A percentile compares a stretch with the other conserved stretches of the same genome.
These are phyloP conservation scores for Grantiella picta DNA, from an alignment of 2,113 vertebrate genomes.

Conservation along the genomic window DNA sequence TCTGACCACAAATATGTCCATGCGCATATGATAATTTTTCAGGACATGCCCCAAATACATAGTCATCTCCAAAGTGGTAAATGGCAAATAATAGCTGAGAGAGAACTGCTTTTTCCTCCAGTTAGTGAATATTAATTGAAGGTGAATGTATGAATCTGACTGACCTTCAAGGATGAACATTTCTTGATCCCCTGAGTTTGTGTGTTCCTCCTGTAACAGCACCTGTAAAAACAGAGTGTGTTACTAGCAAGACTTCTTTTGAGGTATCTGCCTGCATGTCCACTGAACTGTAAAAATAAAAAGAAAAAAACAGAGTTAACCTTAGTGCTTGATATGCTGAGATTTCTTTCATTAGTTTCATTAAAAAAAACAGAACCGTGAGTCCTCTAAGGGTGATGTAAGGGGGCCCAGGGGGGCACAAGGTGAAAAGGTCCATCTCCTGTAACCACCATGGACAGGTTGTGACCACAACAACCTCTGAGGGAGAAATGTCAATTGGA, in stretches of 20 bases:
- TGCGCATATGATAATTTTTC: not conserved
- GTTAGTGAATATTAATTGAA: not conserved
- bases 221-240: not conserved
- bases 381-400: not conserved
- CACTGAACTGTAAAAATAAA: not conserved
- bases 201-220: rapidly evolving
- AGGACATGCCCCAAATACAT: rapidly evolving
- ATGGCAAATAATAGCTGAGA: not conserved
- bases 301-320: not conserved
- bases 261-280: not conserved
- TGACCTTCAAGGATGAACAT: not conserved
- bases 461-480: not conserved
- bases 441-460: not conserved
- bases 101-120: not conserved
- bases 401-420: not conserved
- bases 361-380: not conserved
- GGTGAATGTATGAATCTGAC: not conserved
- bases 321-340: not conserved
- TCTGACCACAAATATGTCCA: not conserved
- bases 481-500: not conserved
- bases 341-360: not conserved
- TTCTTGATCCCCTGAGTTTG: not conserved
- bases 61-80: not conserved
- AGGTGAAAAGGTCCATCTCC: not conserved
- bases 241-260: not conserved